Base-by-base conservation (phyloP, 2,888 invertebrate genomes). In the Agrochola lota region DNA sequence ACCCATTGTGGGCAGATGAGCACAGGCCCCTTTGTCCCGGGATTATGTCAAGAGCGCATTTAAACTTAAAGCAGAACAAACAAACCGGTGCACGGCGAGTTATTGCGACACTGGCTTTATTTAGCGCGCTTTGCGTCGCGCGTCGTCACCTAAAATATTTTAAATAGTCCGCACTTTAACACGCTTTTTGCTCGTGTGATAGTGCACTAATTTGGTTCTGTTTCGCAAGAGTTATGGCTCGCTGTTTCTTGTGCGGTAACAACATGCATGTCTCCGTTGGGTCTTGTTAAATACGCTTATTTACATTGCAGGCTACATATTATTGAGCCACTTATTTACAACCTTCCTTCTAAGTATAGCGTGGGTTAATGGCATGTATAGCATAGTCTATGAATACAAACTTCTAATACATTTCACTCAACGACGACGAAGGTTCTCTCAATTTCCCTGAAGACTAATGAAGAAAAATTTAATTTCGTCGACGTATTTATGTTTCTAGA, bases 1-100 rank as follows among this genome's bases (percentile, higher is more conserved):
- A 93, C 91, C 92, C 90, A 91, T 92, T 93, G 91, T 92, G 88
- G 90, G 86, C 91, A 90, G 90, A 90, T 89, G 90, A 91, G 88
- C 89, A 88, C 89, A 67, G 78, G 80, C 91, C 89, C 92, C 93
- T 93, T 94, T 94, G 92, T 91, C 87, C 90, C 87, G 55, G 86
- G 84, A 86, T 90, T 89, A 91, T 87, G 87, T 91, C 87, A 90
- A 87, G 87, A 88, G 85, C 81, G 89, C 87, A 88, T 90, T 90
- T 89, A 90, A 91, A 92, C 88, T 88, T 84, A 83, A 88, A 90
- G 85, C 84, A 85, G 88, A 85, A 86, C 87, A 89, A 91, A 91
- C 91, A 91, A 88, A 88, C 87, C 77, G 81, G 88, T 89, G 90
- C 90, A 90, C 74, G 78, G 81, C 77, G 85, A 88, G 89, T 90